Evolutionary conservation across 2,113 vertebrate species (phyloP), one percentile per base, ranked within the genome.

Genomic region (Gallinago paraguaiae): DNA sequence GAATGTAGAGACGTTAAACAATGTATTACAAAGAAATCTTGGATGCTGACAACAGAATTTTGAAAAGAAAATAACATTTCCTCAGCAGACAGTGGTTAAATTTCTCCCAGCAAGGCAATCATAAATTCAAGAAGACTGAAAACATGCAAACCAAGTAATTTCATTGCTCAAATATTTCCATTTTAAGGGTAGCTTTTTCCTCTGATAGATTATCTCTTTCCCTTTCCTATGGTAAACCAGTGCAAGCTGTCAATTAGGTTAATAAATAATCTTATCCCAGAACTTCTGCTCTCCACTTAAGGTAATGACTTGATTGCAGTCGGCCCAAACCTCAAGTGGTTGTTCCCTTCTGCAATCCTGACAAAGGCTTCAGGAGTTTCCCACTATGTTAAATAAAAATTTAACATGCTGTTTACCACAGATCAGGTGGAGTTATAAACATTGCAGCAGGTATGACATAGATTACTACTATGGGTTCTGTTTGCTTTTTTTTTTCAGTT

Each of bases 251-350:
- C 90, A 96, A 86, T 94, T 93, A 82, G 59, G 68, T 87, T 90
- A 59, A 71, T 59, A 81, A 93, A 88, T 86, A 90, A 91, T 57
- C 81, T 78, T 63, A 77, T 86, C 46, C 75, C 84, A 87, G 74
- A 92, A 95, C 37, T 88, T 90, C 46, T 93, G 86, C 59, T 86
- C 23, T 70, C 74, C 84, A 88, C 69, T 90, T 89, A 85, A 91
- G 72, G 39, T 95, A 91, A 95, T 90, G 88, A 94, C 72, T 74
- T 91, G 78, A 95, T 82, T 93, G 72, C 50, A 96, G 75, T 51
- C 70, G 88, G 74, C 56, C 43, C 39, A 93, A 31, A 83, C 37
- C 90, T 92, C 93, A 94, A 86, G 56, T 20, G 51, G 37, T 67
- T 54, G 19, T 25, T 88, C 37, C 45, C 60, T 88, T 95, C 87